These are phyloP conservation scores for Tenualosa ilisha DNA, from an alignment of 2,797 vertebrate species.

Conservation along the genomic window DNA sequence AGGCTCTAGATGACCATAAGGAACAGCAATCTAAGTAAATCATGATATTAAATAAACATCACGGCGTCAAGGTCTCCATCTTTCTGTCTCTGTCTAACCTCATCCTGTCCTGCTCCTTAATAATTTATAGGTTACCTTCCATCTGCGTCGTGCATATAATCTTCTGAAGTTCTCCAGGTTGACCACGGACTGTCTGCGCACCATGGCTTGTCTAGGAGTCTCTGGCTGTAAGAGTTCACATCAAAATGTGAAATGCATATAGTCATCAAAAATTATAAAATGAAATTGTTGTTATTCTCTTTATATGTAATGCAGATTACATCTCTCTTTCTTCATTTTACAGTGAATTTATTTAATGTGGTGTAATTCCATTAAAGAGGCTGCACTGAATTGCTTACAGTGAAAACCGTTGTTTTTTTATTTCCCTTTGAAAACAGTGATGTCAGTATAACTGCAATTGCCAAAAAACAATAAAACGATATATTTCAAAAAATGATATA, in stretches of 20 bases:
- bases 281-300: too few relatives aligned
- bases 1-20: too few relatives aligned
- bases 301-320: neutral
- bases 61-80: neutral
- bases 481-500: neutral
- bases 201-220: conserved; percentile 86
- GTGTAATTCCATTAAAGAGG: neutral
- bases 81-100: neutral
- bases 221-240: conserved; percentile 77
- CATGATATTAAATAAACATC: too few relatives aligned
- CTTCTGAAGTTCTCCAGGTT: conserved; percentile 95
- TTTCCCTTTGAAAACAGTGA: conserved; percentile 4
- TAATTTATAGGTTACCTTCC: conserved; percentile 81
- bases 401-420: neutral
- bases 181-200: conserved; percentile 86
- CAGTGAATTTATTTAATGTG: neutral
- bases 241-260: neutral
- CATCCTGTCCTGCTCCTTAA: neutral
- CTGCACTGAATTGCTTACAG: neutral
- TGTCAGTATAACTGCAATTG: neutral
- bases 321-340: neutral
- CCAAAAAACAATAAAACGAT: neutral
- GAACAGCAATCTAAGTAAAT: too few relatives aligned
- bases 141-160: conserved; percentile 87
- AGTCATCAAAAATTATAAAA: too few relatives aligned